phyloP scores from a whole-genome alignment of 2,888 invertebrate genomes.

The Oscheius sp. region DNA sequence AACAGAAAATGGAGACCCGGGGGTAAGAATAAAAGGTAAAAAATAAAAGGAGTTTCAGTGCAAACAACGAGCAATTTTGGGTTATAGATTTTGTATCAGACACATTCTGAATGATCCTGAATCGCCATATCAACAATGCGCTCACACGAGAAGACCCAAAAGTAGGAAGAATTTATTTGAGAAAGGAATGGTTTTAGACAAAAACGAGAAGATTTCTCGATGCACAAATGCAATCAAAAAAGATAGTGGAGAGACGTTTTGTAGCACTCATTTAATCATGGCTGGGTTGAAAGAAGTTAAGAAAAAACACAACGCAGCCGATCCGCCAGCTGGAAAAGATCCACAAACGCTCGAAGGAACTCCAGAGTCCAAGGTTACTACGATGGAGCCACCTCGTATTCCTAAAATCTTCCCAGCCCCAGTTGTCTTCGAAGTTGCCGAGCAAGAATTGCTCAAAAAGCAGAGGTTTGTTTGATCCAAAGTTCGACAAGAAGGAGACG shows the following conservation, averaged over 20 bases:
- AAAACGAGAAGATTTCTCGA: constrained; percentile 34
- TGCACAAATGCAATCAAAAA: constrained; percentile 64
- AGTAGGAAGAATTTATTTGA: constrained; percentile 18
- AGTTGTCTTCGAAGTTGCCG: no score
- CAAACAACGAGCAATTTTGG: constrained; percentile 77
- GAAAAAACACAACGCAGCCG: no score
- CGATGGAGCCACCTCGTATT: no score
- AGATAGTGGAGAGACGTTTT: constrained; percentile 36
- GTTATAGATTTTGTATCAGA: constrained; percentile 81
- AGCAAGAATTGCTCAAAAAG: no score
- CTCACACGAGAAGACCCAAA: constrained; percentile 75
- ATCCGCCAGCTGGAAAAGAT: no score
- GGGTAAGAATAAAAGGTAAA: not conserved
- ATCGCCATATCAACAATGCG: constrained; percentile 86
- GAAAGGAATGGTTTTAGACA: constrained; percentile 21
- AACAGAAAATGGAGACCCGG: not conserved
- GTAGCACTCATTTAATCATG: constrained; percentile 66
- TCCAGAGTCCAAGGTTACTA: no score
- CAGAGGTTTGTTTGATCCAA: no score
- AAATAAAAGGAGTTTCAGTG: constrained; percentile 65
- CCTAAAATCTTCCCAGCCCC: no score
- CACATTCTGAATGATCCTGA: constrained; percentile 85
- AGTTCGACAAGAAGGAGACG: no score
- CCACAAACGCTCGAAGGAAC: no score
- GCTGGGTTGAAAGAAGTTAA: constrained; percentile 44